A percentile compares a stretch with the other conserved stretches of the same genome.
Conservation (phyloP, 2,888 invertebrate species). For the Phrixothrix hirtus region DNA sequence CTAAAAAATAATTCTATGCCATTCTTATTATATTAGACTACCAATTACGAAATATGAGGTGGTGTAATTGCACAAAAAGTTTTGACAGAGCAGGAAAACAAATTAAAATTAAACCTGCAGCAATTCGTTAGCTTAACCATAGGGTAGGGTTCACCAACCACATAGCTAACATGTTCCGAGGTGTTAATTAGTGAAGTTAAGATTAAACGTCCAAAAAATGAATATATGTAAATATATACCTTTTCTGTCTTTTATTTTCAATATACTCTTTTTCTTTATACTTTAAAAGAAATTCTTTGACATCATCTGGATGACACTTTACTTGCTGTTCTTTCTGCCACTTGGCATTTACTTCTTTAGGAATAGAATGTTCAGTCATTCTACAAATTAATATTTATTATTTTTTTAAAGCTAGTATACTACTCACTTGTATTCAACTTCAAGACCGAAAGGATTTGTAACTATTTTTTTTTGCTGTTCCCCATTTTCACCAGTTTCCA, state of each 20-base stretch:
- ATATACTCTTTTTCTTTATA: constrained; percentile 65
- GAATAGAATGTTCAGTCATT: constrained; percentile 66
- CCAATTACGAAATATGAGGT: no score
- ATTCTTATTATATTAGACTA: no score
- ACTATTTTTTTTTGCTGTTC: constrained; percentile 70
- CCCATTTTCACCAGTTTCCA: constrained; percentile 88
- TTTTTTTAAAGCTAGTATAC: background rate
- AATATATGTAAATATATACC: no score
- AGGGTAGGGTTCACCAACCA: no score
- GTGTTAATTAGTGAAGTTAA: no score
- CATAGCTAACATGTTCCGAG: no score
- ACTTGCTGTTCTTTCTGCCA: constrained; percentile 64
- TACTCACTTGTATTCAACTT: constrained; percentile 58
- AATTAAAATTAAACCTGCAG: no score
- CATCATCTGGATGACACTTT: constrained; percentile 64
- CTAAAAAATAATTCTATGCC: no score
- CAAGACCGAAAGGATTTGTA: constrained; percentile 65
- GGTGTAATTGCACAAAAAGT: no score
- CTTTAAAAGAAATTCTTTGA: constrained; percentile 63
- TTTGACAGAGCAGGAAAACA: no score
- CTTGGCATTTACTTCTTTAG: constrained; percentile 67
- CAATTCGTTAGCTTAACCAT: no score
- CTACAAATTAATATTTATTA: constrained; percentile 39
- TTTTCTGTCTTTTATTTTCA: constrained; percentile 7
- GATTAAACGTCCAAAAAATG: no score